Evolutionary conservation across 2,113 vertebrate species (phyloP).

Genomic region (Holacanthus passer): DNA sequence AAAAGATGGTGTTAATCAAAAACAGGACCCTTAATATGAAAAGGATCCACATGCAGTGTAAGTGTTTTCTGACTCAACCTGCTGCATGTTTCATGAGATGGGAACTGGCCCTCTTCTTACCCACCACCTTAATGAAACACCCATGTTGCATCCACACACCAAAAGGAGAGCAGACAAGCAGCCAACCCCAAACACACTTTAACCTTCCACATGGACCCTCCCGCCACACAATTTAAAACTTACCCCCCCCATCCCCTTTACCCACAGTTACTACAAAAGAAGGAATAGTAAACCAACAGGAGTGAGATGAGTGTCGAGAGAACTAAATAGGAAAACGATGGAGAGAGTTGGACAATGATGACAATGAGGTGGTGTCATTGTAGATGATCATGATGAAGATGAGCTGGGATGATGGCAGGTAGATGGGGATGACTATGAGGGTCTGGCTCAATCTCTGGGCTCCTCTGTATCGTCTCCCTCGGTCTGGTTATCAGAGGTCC

Average conservation of each 20-base stretch:
- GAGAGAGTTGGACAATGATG: conserved; percentile 64
- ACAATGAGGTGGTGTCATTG: conserved; percentile 73
- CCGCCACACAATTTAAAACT: conserved; percentile 44
- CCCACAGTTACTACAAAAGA: conserved; percentile 67
- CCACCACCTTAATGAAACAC: conserved; percentile 54
- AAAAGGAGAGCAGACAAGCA: conserved; percentile 49
- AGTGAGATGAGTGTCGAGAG: conserved; percentile 66
- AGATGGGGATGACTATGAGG: conserved; percentile 54
- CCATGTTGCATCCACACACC: conserved; percentile 31
- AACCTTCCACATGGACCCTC: conserved; percentile 42
- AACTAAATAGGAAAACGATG: conserved; percentile 69
- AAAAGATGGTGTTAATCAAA: conserved; percentile 50
- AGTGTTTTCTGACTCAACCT: conserved; percentile 36
- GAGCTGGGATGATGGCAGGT: conserved; percentile 67
- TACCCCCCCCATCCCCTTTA: conserved; percentile 26
- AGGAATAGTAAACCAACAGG: conserved; percentile 59
- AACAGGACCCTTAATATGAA: conserved; percentile 47
- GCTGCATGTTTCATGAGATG: conserved; percentile 44
- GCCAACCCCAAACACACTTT: conserved; percentile 49
- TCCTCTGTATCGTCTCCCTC: conserved; percentile 81
- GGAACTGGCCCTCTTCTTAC: conserved; percentile 46
- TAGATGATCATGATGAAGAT: conserved; percentile 65
- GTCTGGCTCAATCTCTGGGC: conserved; percentile 71
- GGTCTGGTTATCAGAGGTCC: conserved; percentile 82
- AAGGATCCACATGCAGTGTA: conserved; percentile 31